A percentile compares a stretch with the other conserved stretches of the same genome.
Conservation (phyloP, 2,888 invertebrate species). For the Pollenia angustigena region DNA sequence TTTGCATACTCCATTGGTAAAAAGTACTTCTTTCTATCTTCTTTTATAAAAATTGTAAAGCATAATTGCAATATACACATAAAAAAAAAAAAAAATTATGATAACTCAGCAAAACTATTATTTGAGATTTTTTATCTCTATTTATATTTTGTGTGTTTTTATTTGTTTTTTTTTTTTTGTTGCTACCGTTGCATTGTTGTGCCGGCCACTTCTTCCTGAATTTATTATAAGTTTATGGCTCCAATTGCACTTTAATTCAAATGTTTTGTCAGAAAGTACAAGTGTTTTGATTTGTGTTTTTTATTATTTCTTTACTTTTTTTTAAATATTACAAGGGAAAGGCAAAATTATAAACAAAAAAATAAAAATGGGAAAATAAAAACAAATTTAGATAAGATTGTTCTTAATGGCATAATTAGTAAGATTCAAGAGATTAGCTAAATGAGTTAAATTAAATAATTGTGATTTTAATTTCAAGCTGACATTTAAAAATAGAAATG, state of each 20-base stretch:
- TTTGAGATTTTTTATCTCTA: constrained; percentile 42
- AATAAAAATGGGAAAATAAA: not conserved
- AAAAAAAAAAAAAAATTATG: constrained; percentile 34
- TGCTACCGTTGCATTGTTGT: constrained; percentile 26
- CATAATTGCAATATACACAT: not conserved
- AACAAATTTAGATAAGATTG: constrained; percentile 54
- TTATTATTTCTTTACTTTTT: constrained; percentile 8
- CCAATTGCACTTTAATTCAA: constrained; percentile 59
- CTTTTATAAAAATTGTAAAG: constrained; percentile 42
- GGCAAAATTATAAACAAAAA: constrained; percentile 11
- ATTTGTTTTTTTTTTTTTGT: constrained; percentile 2
- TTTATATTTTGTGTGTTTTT: not conserved
- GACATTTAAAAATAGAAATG: constrained; percentile 1
- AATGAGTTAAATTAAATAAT: constrained; percentile 45
- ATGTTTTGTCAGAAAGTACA: constrained; percentile 57
- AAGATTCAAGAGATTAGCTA: constrained; percentile 41
- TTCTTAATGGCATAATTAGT: constrained; percentile 56
- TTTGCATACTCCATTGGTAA: constrained; percentile 44
- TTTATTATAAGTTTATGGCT: constrained; percentile 21
- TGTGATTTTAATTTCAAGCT: constrained; percentile 37
- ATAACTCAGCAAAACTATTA: constrained; percentile 62
- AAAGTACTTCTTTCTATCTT: constrained; percentile 34
- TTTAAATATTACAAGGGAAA: not conserved
- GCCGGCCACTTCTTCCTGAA: constrained; percentile 32
- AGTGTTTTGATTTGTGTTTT: constrained; percentile 51